phyloP scores from a whole-genome alignment of 2,113 vertebrate species.

The Maylandia zebra region DNA sequence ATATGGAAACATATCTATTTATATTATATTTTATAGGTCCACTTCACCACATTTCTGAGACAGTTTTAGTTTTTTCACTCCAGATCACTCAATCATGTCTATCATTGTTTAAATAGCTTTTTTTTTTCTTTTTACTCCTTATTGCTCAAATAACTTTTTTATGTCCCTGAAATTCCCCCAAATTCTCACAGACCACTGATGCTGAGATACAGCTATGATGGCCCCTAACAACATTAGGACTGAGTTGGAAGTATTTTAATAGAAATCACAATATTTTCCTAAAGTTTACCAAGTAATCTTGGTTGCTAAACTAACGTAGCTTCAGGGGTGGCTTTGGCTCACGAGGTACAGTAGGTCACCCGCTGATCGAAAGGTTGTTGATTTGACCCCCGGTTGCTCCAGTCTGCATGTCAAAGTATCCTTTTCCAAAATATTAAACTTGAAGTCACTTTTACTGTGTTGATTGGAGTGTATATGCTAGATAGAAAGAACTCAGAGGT shows the following conservation, averaged over 20 bases:
- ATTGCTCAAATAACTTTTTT: neutral
- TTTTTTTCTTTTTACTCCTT: fast-evolving
- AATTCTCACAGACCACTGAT: neutral
- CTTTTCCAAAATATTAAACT: neutral
- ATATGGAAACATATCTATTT: neutral
- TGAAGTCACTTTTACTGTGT: neutral
- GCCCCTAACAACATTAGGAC: fast-evolving
- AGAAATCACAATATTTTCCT: neutral
- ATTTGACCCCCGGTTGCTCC: neutral
- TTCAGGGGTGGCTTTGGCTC: neutral
- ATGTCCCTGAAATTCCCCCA: neutral
- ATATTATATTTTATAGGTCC: neutral
- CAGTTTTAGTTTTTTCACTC: neutral
- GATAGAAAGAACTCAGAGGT: neutral
- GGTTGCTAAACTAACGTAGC: neutral
- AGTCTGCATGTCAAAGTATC: neutral
- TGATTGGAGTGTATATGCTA: neutral
- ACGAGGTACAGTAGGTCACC: neutral
- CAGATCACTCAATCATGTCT: neutral
- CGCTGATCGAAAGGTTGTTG: neutral
- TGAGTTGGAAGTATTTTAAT: neutral
- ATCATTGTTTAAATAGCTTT: neutral
- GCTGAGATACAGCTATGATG: neutral
- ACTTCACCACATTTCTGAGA: neutral
- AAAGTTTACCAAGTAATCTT: neutral